Evolutionary conservation across 1,140 invertebrate genomes (phyloP).

Genomic region (Bradysia coprophila): DNA sequence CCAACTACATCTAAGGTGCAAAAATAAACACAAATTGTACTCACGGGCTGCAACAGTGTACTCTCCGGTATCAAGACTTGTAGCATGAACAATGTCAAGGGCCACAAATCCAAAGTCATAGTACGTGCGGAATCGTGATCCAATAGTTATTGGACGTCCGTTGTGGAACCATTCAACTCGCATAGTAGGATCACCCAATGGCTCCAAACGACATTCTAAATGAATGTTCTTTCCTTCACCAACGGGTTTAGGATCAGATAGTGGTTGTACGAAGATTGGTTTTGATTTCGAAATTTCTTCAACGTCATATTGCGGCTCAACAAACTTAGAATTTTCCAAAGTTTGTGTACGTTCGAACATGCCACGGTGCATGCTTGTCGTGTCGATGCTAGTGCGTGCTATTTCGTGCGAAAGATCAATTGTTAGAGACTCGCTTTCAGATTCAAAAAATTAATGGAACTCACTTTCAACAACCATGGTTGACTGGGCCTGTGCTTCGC

Average conservation of each 20-base stretch:
- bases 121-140: conserved; percentile 84
- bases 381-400: conserved; percentile 75
- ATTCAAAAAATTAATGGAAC: conserved; percentile 16
- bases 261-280: conserved; percentile 71
- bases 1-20: background rate
- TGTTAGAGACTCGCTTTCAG: background rate
- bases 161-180: conserved; percentile 91
- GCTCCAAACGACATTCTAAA: conserved; percentile 74
- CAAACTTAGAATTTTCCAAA: conserved; percentile 68
- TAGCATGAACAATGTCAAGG: conserved; percentile 73
- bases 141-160: conserved; percentile 68
- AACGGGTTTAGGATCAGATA: conserved; percentile 63
- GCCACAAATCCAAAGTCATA: conserved; percentile 89
- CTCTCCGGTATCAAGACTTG: conserved; percentile 78
- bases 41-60: conserved; percentile 72
- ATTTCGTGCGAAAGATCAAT: conserved; percentile 7
- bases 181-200: conserved; percentile 91
- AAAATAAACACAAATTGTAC: background rate
- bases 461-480: conserved; percentile 77
- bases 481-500: conserved; percentile 63
- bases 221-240: conserved; percentile 84
- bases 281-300: conserved; percentile 88
- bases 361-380: conserved; percentile 65
- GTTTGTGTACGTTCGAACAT: conserved; percentile 74
- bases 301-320: conserved; percentile 73